Evolutionary conservation across 2,797 vertebrate species (phyloP).

Genomic region (Sebastolobus altivelis): DNA sequence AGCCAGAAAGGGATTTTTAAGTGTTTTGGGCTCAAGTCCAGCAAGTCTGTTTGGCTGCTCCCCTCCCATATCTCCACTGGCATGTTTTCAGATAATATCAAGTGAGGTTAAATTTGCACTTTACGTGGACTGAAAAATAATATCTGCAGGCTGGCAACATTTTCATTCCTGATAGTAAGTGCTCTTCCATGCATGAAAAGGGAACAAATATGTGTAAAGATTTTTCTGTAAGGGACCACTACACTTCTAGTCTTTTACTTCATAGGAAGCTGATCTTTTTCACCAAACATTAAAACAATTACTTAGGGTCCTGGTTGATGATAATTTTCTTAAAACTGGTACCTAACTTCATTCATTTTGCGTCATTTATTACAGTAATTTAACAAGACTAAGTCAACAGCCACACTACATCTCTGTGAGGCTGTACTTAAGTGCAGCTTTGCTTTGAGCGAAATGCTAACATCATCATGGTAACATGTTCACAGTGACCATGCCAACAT

Average conservation of each 20-base stretch:
- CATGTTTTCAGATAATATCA: slow-evolving; percentile 54
- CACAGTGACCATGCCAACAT: not conserved
- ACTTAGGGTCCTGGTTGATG: not conserved
- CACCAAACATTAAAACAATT: not conserved
- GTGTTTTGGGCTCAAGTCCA: slow-evolving; percentile 61
- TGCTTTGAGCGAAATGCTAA: not conserved
- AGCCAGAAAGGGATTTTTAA: slow-evolving; percentile 38
- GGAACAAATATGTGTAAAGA: slow-evolving; percentile 12
- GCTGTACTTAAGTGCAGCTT: not conserved
- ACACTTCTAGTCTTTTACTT: not conserved
- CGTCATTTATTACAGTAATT: not conserved
- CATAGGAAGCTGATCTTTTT: not conserved
- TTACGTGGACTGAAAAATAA: slow-evolving; percentile 47
- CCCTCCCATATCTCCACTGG: slow-evolving; percentile 39
- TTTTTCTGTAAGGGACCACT: not conserved
- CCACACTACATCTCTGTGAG: not conserved
- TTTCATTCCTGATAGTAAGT: slow-evolving; percentile 18
- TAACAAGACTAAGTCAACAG: not conserved
- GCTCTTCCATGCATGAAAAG: slow-evolving; percentile 26
- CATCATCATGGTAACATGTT: slow-evolving; percentile 7
- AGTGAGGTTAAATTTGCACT: slow-evolving; percentile 60
- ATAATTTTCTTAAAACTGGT: not conserved
- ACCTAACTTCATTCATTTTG: not conserved
- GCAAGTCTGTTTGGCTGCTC: slow-evolving; percentile 40
- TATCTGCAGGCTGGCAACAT: slow-evolving; percentile 44